Evolutionary conservation across 2,888 invertebrate genomes (phyloP), one percentile per base, ranked within the genome.

Genomic region (Pyrgus malvae): DNA sequence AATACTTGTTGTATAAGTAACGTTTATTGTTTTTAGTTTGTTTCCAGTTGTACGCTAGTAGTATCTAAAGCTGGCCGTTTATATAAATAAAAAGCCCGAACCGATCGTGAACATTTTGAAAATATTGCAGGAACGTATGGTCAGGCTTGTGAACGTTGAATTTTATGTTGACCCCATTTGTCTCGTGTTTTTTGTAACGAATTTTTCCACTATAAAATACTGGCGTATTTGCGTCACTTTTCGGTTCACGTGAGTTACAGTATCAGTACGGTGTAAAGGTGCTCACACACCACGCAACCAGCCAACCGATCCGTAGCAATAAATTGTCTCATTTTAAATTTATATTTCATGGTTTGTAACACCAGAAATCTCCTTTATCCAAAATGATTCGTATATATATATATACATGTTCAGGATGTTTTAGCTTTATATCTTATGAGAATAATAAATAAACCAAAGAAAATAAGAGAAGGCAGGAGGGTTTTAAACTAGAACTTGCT

Each of bases 141-240:
- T 23, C 38, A 38, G 7, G 35, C 38, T 44, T 29, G 38, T 21
- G 38, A 23, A 54, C 31, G 54, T 21, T 54, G 46, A 40, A 46
- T 54, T 54, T 54, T 25, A 46, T 33, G 54, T 40, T 25, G 46
- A 31, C 29, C 38, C 45, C 45, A 40, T 53, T 46, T 46, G 54
- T 46, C 25, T 31, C 40, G 11, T 44, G 44, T 53, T 54, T 54
- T 54, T 46, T 46, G 54, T 40, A 46, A 54, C 54, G 40, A 46
- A 31, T 54, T 54, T 46, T 38, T 12, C n/a, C 54, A 25, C 31
- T 5, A 16, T 21, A 45, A 46, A 46, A 54, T 46, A 54, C 31
- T 40, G 37, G 27, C 31, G 29, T 46, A 54, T 40, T 33, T 46
- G 40, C 40, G 31, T 40, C 38, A 33, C 40, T 46, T 54, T 45